Evolutionary conservation across 2,113 vertebrate genomes (phyloP), one percentile per base, ranked within the genome.

Genomic region (Centropus bengalensis): DNA sequence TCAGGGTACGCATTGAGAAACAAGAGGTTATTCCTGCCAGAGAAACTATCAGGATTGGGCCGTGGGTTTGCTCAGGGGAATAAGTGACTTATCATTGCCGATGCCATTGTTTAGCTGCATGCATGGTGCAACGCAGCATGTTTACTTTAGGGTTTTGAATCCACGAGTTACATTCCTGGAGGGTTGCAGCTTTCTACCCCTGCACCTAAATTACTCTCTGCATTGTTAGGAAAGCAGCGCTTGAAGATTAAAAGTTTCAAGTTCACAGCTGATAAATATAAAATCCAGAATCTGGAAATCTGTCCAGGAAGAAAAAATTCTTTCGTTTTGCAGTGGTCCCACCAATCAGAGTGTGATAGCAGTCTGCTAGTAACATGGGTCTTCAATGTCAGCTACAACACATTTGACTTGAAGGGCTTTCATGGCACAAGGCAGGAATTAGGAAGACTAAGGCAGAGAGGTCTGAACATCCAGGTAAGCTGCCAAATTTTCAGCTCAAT

Each of bases 111-210:
- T 92, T n/a, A 64, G 66, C 74, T 81, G 63, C 1, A 7, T 58
- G 69, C 1, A 1, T 13, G 56, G 36, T 40, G 76, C 40, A 33
- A 73, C 56, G 75, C 40, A 6, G 67, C 0, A 12, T 96, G 80
- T 95, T 97, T 95, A 76, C 82, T 92, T 89, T 91, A 71, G 86
- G 67, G 24, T 22, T 96, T 64, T 67, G 42, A 36, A 52, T 68
- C 80, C 11, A 4, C 2, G 8, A 55, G 42, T 73, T 36, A 23
- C 74, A 42, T 95, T 92, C 94, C 83, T 10, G 14, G 36, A 81
- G 77, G 32, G 19, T 36, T 91, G 86, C 36, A 87, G 74, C 71
- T 70, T 92, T 89, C 63, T 51, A 20, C 44, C 64, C 69, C 87
- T 66, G 56, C 36, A 23, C 56, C 62, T 66, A 75, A 84, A 91